Evolutionary conservation across 2,888 invertebrate species (phyloP).

Genomic region (Mesoligia furuncula): DNA sequence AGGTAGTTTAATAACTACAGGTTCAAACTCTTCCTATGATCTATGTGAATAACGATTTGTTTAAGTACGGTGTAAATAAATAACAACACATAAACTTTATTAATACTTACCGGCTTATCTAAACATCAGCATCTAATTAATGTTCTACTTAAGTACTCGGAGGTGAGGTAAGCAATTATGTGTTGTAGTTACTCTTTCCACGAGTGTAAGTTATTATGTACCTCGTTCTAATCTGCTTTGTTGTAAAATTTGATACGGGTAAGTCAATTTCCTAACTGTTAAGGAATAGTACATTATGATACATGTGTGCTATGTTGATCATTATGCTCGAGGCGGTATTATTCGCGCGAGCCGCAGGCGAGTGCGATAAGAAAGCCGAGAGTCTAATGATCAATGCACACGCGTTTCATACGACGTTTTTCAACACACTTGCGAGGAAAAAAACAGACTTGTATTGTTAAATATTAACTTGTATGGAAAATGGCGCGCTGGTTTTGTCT

Average conservation of each 20-base stretch:
- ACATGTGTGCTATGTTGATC: too few relatives aligned
- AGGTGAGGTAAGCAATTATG: not conserved
- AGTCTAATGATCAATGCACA: too few relatives aligned
- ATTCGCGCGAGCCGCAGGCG: too few relatives aligned
- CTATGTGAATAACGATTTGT: constrained; percentile 43
- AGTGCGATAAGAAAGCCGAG: too few relatives aligned
- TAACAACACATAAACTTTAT: constrained; percentile 32
- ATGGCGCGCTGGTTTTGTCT: too few relatives aligned
- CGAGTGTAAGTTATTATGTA: not conserved
- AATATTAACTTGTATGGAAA: too few relatives aligned
- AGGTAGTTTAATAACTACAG: constrained; percentile 15
- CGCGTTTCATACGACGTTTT: too few relatives aligned
- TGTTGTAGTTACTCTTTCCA: not conserved
- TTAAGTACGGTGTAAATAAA: constrained; percentile 45
- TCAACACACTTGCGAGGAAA: too few relatives aligned
- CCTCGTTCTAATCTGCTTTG: not conserved
- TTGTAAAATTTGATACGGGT: not conserved
- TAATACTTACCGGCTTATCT: constrained; percentile 14
- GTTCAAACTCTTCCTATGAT: constrained; percentile 37
- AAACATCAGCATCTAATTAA: constrained; percentile 17
- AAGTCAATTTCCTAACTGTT: too few relatives aligned
- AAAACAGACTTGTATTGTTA: too few relatives aligned
- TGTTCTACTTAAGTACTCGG: not conserved
- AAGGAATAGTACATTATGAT: too few relatives aligned
- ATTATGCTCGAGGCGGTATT: too few relatives aligned